Base-by-base conservation (phyloP, 2,888 invertebrate genomes). In the Agonopterix subpropinquella region DNA sequence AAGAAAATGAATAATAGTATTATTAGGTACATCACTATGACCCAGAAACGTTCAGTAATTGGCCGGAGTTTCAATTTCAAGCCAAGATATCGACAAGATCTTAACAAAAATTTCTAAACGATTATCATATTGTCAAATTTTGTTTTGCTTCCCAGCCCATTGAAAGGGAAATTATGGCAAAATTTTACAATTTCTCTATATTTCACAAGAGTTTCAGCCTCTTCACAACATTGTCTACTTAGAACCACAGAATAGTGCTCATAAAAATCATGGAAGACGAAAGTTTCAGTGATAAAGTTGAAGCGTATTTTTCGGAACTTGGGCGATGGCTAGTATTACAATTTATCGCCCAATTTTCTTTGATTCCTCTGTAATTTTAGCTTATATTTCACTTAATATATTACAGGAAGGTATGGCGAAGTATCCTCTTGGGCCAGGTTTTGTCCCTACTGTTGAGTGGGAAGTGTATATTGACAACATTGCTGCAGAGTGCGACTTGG, bases 401-500 rank as follows among this genome's bases (percentile, higher is more conserved):
- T 75, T 80, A 48, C 76, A 94, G 94, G 92, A 89, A 90, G 64
- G 91, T 93, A 58, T 94, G 93, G 93, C 90, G 92, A 60, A 91
- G 92, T 57, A 92, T 94, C 69, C 84, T 93, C 62, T 77, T 94
- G 63, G 94, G 94, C 11, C 96, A 96, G 83, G 86, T 93, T 50
- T 80, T 96, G 58, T 95, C 95, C 0, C 65, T 95, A 44, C 85
- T 95, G 52, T 76, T 96, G 47, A 95, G 95, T 78, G 92, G 93
- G 43, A 94, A 95, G 70, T 95, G 93, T 65, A 91, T 94, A 47
- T 79, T 93, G 58, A 93, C 93, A 54, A 93, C 94, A 60, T 81
- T 92, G 56, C 90, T 95, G 47, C 92, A 92, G 65, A 91, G 92
- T 61, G 89, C 91, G 53, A 91, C 92, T 55, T 91, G 92, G 66